Evolutionary conservation across 2,113 vertebrate genomes (phyloP).

Genomic region (Hippocampus comes): DNA sequence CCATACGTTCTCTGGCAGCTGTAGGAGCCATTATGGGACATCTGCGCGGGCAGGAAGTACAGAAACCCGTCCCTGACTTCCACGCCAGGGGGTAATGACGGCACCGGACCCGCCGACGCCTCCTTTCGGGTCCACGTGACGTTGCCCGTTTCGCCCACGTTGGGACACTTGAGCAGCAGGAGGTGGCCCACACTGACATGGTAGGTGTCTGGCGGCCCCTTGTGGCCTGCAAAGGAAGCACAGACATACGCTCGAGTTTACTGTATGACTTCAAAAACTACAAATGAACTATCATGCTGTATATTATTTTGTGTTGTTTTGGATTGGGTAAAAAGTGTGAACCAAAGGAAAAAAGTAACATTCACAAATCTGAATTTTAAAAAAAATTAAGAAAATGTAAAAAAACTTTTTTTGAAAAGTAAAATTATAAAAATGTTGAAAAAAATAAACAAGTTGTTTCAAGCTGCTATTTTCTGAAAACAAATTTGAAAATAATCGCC

Average conservation of each 20-base stretch:
- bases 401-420: not conserved
- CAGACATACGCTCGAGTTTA: too few species aligned
- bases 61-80: constrained; percentile 40
- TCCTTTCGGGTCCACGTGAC: constrained; percentile 54
- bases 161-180: constrained; percentile 46
- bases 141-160: not conserved
- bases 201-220: constrained; percentile 13
- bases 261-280: too few species aligned
- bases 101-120: not conserved
- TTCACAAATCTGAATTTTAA: too few species aligned
- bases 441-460: too few species aligned
- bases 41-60: constrained; percentile 59
- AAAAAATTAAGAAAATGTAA: not conserved
- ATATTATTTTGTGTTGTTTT: too few species aligned
- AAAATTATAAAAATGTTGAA: too few species aligned
- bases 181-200: constrained; percentile 43
- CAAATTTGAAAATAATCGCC: too few species aligned
- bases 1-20: constrained; percentile 60
- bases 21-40: constrained; percentile 60
- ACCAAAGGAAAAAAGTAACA: too few species aligned
- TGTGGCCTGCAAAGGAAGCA: constrained; percentile 24
- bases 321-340: too few species aligned
- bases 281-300: too few species aligned
- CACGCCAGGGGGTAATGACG: constrained; percentile 33
- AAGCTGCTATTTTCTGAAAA: too few species aligned